Evolutionary conservation across 2,888 invertebrate species (phyloP), one percentile per base, ranked within the genome.

Genomic region (Metallyticus violacea): DNA sequence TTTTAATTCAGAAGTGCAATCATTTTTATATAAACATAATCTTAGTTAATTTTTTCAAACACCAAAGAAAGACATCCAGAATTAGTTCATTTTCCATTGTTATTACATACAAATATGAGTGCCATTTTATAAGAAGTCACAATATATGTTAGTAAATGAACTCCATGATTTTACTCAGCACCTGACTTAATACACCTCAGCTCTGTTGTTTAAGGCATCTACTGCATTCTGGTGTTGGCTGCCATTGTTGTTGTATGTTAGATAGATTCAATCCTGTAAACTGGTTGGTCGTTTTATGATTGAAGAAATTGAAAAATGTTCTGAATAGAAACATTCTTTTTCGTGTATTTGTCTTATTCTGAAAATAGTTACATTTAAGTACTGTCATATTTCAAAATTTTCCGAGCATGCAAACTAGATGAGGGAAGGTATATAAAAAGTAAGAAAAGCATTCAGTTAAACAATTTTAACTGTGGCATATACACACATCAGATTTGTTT

Each of bases 111-210:
- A 81, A 29, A 81, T 25, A 25, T 30, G 22, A 81, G 81, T 81
- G 81, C 30, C 81, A 81, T 81, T 81, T 26, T 81, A 81, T 81
- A 81, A 26, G n/a, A 81, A 26, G 81, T 81, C 30, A 81, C 40
- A 81, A 25, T 22, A 62, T 62, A 15, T 62, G 15, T 40, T 40
- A 40, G 7, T 30, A 30, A 62, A 62, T 62, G 22, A 62, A 62
- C 9, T 62, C 9, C 2, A 62, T 62, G 22, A 62, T 62, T 62
- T 62, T 62, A 62, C 40, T 62, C 40, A 62, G 40, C 40, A 62
- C 40, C 40, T 4, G 40, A 62, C 40, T 62, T 15, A 62, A 15
- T 22, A 62, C 40, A 62, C 40, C 40, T 15, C 40, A 62, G 40
- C 40, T 62, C 40, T 62, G 40, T 62, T 62, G 40, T 62, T 62